A percentile compares a stretch with the other conserved stretches of the same genome.
Conservation (phyloP, 2,888 invertebrate genomes). For the Trypoxylon attenuatum region DNA sequence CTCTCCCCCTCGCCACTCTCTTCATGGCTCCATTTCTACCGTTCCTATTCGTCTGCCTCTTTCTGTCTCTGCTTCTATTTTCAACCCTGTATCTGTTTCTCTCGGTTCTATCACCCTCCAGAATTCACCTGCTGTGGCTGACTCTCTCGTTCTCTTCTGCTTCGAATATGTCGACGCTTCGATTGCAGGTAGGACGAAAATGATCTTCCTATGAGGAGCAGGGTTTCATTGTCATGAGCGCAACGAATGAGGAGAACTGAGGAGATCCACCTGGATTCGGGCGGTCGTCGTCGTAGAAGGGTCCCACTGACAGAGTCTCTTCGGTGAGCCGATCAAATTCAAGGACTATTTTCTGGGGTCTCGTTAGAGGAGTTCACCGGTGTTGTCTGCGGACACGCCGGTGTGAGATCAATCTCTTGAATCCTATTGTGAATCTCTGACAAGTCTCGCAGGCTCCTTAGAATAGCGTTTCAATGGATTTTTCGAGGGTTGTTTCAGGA, state of each 20-base stretch:
- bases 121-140: constrained; percentile 3
- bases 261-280: constrained; percentile 25
- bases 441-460: constrained; percentile 22
- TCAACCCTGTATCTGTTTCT: not conserved
- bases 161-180: constrained; percentile 32
- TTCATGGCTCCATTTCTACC: not conserved
- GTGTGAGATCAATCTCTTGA: constrained; percentile 42
- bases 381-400: constrained; percentile 41
- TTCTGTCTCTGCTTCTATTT: not conserved
- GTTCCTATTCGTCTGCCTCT: not conserved
- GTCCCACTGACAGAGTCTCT: not conserved
- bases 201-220: constrained; percentile 23
- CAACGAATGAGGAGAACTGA: constrained; percentile 2
- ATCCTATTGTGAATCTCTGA: constrained; percentile 36
- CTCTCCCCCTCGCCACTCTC: not conserved
- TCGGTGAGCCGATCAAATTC: constrained; percentile 26
- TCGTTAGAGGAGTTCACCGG: constrained; percentile 37
- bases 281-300: constrained; percentile 3
- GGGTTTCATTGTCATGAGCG: constrained; percentile 15
- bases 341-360: constrained; percentile 24
- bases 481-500: constrained; percentile 10
- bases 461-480: constrained; percentile 31
- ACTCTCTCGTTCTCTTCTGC: constrained; percentile 10
- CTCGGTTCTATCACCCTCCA: not conserved
- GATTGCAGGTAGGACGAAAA: constrained; percentile 20